Percentiles rank a stretch among this genome's conserved stretches.
Evolutionary conservation across 2,113 vertebrate species (phyloP).

Genomic region (Oophaga pumilio): DNA sequence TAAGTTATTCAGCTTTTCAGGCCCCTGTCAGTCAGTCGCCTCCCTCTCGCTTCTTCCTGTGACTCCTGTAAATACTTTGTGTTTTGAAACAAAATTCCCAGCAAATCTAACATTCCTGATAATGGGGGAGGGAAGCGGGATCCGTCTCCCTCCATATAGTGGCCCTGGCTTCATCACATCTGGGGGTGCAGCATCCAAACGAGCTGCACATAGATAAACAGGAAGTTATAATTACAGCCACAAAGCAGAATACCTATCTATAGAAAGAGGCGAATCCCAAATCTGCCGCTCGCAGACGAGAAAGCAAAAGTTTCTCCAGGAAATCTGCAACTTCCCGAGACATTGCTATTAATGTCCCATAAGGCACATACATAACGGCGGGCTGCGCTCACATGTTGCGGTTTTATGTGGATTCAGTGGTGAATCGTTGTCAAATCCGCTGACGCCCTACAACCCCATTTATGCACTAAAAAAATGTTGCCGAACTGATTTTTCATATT

Average conservation of each 20-base stretch:
- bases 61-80: conserved; percentile 4
- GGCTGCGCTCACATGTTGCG: too few species aligned
- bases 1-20: too few species aligned
- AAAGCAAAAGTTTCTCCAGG: not conserved
- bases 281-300: not conserved
- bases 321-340: not conserved
- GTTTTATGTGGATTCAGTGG: too few species aligned
- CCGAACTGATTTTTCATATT: too few species aligned
- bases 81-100: conserved; percentile 40
- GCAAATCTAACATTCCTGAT: conserved; percentile 42
- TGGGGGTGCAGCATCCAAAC: not conserved
- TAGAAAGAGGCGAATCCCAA: not conserved
- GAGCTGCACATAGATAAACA: conserved; percentile 25
- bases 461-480: too few species aligned
- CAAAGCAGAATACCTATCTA: not conserved
- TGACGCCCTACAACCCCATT: too few species aligned
- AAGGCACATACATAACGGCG: too few species aligned
- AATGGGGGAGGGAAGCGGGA: conserved; percentile 7
- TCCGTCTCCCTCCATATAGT: not conserved
- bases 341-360: not conserved
- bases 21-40: not conserved
- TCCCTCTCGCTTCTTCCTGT: not conserved
- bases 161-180: not conserved
- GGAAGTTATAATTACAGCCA: conserved; percentile 34
- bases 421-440: too few species aligned